These are phyloP conservation scores for Trialeurodes vaporariorum DNA, from an alignment of 1,140 invertebrate genomes.

Conservation along the genomic window DNA sequence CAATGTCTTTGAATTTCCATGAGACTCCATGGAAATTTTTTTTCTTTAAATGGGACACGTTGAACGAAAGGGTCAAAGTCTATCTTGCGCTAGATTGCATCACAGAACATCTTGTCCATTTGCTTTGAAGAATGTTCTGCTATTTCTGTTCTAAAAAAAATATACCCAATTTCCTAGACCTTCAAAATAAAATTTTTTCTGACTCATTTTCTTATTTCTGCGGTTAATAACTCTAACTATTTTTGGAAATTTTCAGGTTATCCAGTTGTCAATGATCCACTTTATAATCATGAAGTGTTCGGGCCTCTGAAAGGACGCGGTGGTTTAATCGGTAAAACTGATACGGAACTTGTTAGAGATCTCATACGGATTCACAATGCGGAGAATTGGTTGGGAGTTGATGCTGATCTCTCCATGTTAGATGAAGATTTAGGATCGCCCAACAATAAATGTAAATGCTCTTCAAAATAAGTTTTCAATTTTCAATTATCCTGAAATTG, in stretches of 20 bases:
- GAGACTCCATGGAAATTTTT: no score
- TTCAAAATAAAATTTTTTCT: no score
- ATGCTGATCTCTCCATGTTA: constrained; percentile 65
- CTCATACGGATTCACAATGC: constrained; percentile 84
- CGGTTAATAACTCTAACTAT: not conserved
- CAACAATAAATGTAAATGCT: constrained; percentile 6
- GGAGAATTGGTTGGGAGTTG: constrained; percentile 86
- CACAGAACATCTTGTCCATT: no score
- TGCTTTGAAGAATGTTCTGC: no score
- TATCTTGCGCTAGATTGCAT: no score
- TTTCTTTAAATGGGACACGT: no score
- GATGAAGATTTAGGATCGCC: constrained; percentile 31
- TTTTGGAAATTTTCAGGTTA: constrained; percentile 48
- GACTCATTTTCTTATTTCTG: no score
- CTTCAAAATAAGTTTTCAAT: no score
- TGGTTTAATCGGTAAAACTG: constrained; percentile 79
- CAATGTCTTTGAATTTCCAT: no score
- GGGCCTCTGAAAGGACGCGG: constrained; percentile 84
- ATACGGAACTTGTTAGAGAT: constrained; percentile 80
- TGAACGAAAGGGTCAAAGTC: no score
- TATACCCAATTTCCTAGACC: not conserved
- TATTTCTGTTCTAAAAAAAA: no score
- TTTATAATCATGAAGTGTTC: constrained; percentile 89
- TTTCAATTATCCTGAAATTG: no score
- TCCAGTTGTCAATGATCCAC: constrained; percentile 92